Evolutionary conservation across 2,888 invertebrate species (phyloP).

Genomic region (Drosophila longiperda): DNA sequence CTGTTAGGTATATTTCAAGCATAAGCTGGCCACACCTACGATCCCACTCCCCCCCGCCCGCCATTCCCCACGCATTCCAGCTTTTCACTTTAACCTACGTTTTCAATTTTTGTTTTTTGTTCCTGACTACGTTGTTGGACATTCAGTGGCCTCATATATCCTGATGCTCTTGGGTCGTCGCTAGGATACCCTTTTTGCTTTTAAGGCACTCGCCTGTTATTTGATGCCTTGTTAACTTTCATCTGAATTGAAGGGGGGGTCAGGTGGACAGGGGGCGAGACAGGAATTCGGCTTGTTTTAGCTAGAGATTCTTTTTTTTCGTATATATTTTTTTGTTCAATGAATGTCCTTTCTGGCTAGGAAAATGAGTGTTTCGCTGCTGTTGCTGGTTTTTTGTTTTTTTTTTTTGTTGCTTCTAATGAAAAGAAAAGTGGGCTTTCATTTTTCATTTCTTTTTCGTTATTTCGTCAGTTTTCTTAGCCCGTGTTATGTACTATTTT

Average conservation of each 20-base stretch:
- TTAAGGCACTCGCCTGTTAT: conserved; percentile 67
- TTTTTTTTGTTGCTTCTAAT: conserved; percentile 52
- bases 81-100: conserved; percentile 51
- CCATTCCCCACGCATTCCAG: not conserved
- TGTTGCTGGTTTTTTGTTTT: conserved; percentile 56
- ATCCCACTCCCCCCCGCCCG: conserved; percentile 1
- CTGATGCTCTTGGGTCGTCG: conserved; percentile 52
- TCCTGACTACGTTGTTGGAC: conserved; percentile 37
- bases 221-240: conserved; percentile 80
- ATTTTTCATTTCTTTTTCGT: conserved; percentile 53
- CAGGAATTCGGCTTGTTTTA: conserved; percentile 64
- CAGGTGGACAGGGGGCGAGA: not conserved
- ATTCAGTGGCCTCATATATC: conserved; percentile 42
- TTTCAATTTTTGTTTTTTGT: conserved; percentile 14
- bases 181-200: conserved; percentile 76
- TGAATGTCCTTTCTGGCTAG: conserved; percentile 65
- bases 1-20: conserved; percentile 37
- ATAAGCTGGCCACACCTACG: conserved; percentile 47
- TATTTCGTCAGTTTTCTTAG: conserved; percentile 24
- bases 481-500: conserved; percentile 44
- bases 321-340: conserved; percentile 23
- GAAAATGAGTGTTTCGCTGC: conserved; percentile 53
- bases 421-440: conserved; percentile 71
- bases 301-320: conserved; percentile 42
- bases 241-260: conserved; percentile 35